A percentile compares a stretch with the other conserved stretches of the same genome.
These are phyloP conservation scores for Drosophila prostipennis DNA, from an alignment of 2,888 invertebrate species.

Conservation along the genomic window DNA sequence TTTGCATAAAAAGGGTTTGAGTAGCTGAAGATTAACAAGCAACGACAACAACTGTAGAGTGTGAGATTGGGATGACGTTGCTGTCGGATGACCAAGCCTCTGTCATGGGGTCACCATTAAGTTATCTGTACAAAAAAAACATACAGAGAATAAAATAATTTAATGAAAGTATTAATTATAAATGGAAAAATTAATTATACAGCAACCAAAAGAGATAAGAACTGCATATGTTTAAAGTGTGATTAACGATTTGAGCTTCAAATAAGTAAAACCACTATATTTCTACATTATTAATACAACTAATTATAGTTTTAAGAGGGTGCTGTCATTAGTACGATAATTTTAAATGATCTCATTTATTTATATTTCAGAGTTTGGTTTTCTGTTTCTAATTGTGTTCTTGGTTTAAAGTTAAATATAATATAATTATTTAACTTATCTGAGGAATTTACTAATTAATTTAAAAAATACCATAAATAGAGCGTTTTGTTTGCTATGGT, in stretches of 20 bases:
- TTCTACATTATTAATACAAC: not conserved
- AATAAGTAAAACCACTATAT: not conserved
- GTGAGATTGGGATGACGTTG: constrained; percentile 17
- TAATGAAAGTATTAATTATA: constrained; percentile 37
- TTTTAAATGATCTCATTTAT: not conserved
- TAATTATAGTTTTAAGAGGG: not conserved
- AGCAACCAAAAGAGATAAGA: constrained; percentile 23
- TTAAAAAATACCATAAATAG: not conserved
- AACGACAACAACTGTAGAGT: constrained; percentile 2
- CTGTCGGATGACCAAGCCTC: constrained; percentile 27
- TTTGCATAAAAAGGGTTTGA: constrained; percentile 80
- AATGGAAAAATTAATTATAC: constrained; percentile 41
- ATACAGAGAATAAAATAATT: constrained; percentile 5
- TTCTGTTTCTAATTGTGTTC: not conserved
- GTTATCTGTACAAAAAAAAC: constrained; percentile 21
- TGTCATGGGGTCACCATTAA: constrained; percentile 38
- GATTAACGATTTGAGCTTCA: constrained; percentile 3
- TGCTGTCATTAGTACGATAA: constrained; percentile 1
- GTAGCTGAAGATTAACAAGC: constrained; percentile 78
- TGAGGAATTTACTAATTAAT: not conserved
- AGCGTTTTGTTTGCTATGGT: not conserved
- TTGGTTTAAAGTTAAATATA: not conserved
- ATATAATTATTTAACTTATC: not conserved
- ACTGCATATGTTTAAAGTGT: constrained; percentile 20
- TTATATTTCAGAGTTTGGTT: not conserved